Conservation (phyloP, 2,797 vertebrate genomes). For the Sebastes cheni region DNA sequence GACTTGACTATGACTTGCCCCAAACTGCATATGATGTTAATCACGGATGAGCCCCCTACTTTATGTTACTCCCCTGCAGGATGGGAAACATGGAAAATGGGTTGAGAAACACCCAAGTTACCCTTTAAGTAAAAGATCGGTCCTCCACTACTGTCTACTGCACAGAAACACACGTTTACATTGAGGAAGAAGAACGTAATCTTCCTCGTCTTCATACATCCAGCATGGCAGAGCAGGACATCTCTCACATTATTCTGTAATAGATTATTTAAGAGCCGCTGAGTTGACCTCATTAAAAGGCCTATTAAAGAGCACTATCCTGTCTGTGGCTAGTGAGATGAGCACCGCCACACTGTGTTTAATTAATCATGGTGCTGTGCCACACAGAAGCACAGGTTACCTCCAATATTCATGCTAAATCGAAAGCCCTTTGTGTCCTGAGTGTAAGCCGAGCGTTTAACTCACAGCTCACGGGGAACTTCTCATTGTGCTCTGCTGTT, state of each 20-base stretch:
- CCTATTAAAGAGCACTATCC: not conserved
- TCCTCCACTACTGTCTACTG: not conserved
- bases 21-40: rapidly evolving
- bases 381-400: not conserved
- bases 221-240: not conserved
- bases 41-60: no score
- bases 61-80: no score
- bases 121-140: no score
- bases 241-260: not conserved
- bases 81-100: not conserved
- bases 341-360: not conserved
- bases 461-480: not conserved
- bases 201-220: not conserved
- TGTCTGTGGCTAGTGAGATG: not conserved
- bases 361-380: slow-evolving; percentile 9
- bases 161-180: not conserved
- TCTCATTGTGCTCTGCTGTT: not conserved
- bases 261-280: slow-evolving; percentile 17
- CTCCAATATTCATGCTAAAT: not conserved
- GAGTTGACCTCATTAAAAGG: slow-evolving; percentile 18
- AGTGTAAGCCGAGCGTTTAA: not conserved
- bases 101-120: not conserved
- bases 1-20: no score
- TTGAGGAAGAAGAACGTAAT: not conserved
- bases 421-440: no score